Conservation (phyloP, 1,140 invertebrate species). For the Drosophila sturtevanti region DNA sequence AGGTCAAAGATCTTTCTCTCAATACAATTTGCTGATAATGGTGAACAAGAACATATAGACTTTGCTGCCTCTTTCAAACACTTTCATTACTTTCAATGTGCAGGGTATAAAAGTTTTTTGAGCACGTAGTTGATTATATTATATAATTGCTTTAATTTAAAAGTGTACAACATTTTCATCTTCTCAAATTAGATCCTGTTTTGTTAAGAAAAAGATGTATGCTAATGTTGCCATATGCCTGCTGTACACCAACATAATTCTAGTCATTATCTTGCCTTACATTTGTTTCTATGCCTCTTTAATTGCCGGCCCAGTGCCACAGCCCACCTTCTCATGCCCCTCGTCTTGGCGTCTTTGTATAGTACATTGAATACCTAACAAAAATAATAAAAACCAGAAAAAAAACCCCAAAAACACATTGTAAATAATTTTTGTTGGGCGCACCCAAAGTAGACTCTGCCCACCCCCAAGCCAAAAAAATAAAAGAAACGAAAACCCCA, state of each 20-base stretch:
- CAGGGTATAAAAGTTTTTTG: background rate
- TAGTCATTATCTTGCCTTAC: conserved; percentile 65
- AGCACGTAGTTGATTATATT: background rate
- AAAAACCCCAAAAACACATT: conserved; percentile 44
- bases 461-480: conserved; percentile 13
- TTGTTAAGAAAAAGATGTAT: background rate
- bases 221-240: conserved; percentile 57
- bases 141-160: background rate
- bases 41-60: too few species aligned
- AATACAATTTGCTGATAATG: too few species aligned
- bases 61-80: too few species aligned
- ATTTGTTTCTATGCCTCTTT: conserved; percentile 58
- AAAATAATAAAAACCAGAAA: conserved; percentile 20
- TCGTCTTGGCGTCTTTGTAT: conserved; percentile 11
- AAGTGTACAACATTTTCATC: background rate
- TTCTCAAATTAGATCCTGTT: conserved; percentile 1
- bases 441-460: conserved; percentile 26
- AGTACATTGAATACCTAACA: background rate
- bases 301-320: conserved; percentile 15
- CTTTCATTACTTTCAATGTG: background rate
- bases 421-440: conserved; percentile 61
- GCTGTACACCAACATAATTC: conserved; percentile 51
- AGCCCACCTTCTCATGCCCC: background rate
- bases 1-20: too few species aligned
- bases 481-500: conserved; percentile 36